Evolutionary conservation across 2,888 invertebrate genomes (phyloP), one percentile per base, ranked within the genome.

Genomic region (Andrena hattorfiana): DNA sequence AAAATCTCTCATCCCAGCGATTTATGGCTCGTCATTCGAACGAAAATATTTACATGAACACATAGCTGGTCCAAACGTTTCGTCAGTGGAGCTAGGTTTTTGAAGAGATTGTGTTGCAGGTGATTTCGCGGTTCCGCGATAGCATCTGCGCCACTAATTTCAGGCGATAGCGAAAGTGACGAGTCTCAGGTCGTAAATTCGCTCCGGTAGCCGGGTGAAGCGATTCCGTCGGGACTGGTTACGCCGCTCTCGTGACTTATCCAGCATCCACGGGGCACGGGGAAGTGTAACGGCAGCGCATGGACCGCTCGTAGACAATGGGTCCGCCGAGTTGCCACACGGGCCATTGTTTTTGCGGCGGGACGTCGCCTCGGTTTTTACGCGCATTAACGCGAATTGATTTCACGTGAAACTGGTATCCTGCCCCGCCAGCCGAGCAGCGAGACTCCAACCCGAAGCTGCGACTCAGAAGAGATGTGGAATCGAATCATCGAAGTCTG

Each of bases 311-410:
- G 78, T 71, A 82, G 81, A 87, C 87, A 87, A 87, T 87, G 78
- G 87, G 77, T 51, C 68, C 71, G 71, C 73, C 68, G 60, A 48
- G 76, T 73, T 72, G 66, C 73, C 72, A 81, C 81, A 81, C 81
- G 67, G 69, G 84, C 68, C 77, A 83, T 84, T 83, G 81, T 87
- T 82, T 87, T 87, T 85, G 67, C 76, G 49, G 20, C 60, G 35
- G 23, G 66, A 80, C 74, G 85, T 80, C 85, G 68, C 80, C 42
- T 49, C n/a, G 72, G 56, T 87, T 87, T 84, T 87, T 87, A 87
- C 78, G 48, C 71, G 84, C 76, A 83, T 87, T 81, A 84, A 85
- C 87, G 81, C 85, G 85, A 85, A 80, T 81, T 60, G 80, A 81
- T 81, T 81, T 81, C 81, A 81, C 81, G 81, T 81, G 81, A 69